Base-by-base conservation (phyloP, 2,113 vertebrate genomes). In the Axis porcinus region DNA sequence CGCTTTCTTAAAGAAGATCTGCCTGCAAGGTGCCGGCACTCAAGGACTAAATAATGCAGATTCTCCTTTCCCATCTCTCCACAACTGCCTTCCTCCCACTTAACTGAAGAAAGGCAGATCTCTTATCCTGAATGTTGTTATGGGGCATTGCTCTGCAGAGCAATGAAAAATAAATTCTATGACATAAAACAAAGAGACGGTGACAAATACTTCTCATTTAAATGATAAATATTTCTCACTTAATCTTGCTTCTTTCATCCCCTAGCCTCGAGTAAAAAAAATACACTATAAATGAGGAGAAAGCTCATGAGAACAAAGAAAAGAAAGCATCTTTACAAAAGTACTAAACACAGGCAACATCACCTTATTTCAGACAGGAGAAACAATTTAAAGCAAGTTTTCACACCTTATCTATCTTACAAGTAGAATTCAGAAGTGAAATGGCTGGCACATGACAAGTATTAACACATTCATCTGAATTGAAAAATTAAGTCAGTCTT, bases 401-500 rank as follows among this genome's bases (percentile, higher is more conserved):
- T 86, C 60, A 92, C 25, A 86, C 28, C 19, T 64, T 92, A 88
- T 58, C 86, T 90, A 27, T 85, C 33, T 89, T 97, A 85, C 36
- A 89, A 62, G 45, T 28, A 86, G 28, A 85, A 86, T 82, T 92
- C 70, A 82, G 58, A 92, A 96, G 10, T 96, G 54, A 96, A 33
- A 94, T 76, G 27, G 33, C 6, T 82, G 54, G 47, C 52, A 94
- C 33, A 23, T 52, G 33, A 57, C 47, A 88, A n/a, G 43, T 86
- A 96, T 55, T 89, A 86, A 70, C 40, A 85, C 11, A 89, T 86
- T 93, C 36, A 86, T 64, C 64, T 87, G 54, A 93, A 76, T 3
- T 84, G 14, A 94, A 94, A 97, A 85, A 78, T 88, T 60, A 96
- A 76, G 62, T 82, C 83, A 91, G 74, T 96, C 19, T 78, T 81